Evolutionary conservation across 1,140 invertebrate genomes (phyloP).

Genomic region (Drosophila burlai): DNA sequence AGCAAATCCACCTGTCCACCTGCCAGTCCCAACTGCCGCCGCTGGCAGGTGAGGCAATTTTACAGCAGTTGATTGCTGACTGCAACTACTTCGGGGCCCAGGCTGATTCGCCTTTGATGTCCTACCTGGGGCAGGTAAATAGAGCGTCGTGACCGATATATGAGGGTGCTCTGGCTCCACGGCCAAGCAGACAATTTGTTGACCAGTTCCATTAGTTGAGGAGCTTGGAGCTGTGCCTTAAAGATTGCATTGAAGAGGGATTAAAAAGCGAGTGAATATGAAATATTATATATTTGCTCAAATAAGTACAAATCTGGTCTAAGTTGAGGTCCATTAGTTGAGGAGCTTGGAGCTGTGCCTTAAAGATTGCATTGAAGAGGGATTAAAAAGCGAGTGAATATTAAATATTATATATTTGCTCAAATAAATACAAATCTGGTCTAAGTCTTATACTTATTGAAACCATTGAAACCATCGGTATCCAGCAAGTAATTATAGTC

Average conservation of each 20-base stretch:
- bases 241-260: not conserved
- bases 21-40: constrained; percentile 9
- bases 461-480: no score
- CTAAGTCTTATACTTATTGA: no score
- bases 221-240: constrained; percentile 1
- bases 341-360: not conserved
- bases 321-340: constrained; percentile 10
- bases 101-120: constrained; percentile 44
- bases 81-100: constrained; percentile 22
- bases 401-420: no score
- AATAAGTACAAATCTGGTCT: no score
- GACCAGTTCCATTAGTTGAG: constrained; percentile 7
- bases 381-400: not conserved
- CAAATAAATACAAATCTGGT: no score
- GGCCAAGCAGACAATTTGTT: constrained; percentile 11
- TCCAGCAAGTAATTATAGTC: no score
- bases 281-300: no score
- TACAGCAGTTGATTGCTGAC: constrained; percentile 48
- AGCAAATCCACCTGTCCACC: constrained; percentile 5
- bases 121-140: constrained; percentile 35
- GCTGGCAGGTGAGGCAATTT: constrained; percentile 32
- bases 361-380: not conserved
- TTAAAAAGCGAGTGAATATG: not conserved
- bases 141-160: constrained; percentile 28
- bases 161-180: constrained; percentile 16